Percentiles rank a stretch among this genome's conserved stretches.
phyloP scores from a whole-genome alignment of 1,140 invertebrate species.

The Asobara japonica region DNA sequence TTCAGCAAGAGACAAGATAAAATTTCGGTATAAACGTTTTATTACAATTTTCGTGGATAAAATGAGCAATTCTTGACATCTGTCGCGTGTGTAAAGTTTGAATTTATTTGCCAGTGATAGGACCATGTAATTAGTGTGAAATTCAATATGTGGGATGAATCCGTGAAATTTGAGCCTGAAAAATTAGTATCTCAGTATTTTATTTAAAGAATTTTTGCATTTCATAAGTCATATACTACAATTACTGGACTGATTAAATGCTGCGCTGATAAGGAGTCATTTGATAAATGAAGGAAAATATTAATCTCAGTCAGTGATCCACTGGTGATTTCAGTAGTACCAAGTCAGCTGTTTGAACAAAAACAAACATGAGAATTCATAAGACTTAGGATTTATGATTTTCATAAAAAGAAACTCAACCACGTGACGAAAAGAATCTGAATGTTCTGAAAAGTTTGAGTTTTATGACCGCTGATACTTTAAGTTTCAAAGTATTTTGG shows the following conservation, averaged over 20 bases:
- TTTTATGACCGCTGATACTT: not conserved
- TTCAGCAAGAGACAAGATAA: too few species aligned
- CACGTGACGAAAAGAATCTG: not conserved
- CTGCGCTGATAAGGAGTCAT: not conserved
- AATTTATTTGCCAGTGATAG: too few species aligned
- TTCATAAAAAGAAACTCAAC: not conserved
- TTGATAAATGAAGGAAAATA: slow-evolving; percentile 2
- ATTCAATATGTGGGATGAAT: too few species aligned
- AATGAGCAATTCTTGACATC: too few species aligned
- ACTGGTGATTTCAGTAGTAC: not conserved
- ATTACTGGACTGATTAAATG: not conserved
- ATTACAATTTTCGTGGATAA: too few species aligned
- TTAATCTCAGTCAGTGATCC: not conserved
- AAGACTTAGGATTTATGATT: not conserved
- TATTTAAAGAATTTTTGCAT: not conserved
- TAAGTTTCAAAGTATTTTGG: not conserved
- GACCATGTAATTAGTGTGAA: too few species aligned
- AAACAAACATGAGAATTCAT: not conserved
- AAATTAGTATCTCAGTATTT: not conserved
- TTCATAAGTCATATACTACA: not conserved
- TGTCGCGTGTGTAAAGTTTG: too few species aligned
- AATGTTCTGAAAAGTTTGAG: not conserved
- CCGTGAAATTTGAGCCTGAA: not conserved
- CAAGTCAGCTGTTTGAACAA: not conserved
- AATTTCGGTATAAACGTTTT: too few species aligned